phyloP scores from a whole-genome alignment of 2,888 invertebrate genomes.

The Crematogaster levior region DNA sequence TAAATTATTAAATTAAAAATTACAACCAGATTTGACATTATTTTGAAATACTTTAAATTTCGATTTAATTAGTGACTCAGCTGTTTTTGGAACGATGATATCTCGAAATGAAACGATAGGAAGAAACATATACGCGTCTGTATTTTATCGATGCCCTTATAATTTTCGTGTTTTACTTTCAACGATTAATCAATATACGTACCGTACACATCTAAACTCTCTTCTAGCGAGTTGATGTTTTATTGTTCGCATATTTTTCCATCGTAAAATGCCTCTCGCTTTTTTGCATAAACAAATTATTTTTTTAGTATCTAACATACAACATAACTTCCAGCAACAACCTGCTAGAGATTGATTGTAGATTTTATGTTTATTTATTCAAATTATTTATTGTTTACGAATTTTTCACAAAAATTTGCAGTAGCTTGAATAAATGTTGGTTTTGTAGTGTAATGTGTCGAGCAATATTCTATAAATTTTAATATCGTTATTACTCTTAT shows the following conservation, averaged over 20 bases:
- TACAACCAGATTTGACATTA: background rate
- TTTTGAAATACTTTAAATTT: background rate
- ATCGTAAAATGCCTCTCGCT: background rate
- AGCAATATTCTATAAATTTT: background rate
- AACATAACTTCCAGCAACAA: background rate
- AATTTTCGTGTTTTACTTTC: slow-evolving; percentile 57
- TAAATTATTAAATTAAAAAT: background rate
- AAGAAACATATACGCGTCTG: background rate
- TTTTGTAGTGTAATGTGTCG: background rate
- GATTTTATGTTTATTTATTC: background rate
- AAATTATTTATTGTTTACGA: background rate
- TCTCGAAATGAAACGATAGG: background rate
- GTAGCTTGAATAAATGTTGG: background rate
- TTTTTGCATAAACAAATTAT: background rate
- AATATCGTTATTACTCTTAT: background rate
- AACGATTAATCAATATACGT: slow-evolving; percentile 70
- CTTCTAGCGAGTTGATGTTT: slow-evolving; percentile 61
- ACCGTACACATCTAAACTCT: slow-evolving; percentile 70
- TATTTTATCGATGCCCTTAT: slow-evolving; percentile 49
- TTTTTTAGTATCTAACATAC: background rate
- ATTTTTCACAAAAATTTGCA: background rate
- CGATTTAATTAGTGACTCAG: background rate
- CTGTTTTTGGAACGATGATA: background rate
- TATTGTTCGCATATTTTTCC: background rate
- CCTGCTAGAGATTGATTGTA: background rate